phyloP scores from a whole-genome alignment of 2,797 vertebrate genomes.

The Scyliorhinus canicula region DNA sequence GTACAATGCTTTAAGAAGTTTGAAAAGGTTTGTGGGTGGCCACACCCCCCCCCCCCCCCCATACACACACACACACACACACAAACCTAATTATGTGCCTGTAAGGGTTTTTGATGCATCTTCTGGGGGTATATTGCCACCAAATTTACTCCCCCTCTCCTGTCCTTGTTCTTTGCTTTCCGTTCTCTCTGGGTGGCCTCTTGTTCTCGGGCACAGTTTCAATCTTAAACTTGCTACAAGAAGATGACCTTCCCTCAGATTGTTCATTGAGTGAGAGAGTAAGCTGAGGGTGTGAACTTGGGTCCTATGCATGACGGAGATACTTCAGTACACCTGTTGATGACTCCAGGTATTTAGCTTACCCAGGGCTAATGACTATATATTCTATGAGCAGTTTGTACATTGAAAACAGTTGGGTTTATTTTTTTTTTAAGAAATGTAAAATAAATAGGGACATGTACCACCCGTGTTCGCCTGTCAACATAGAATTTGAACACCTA shows the following conservation, averaged over 20 bases:
- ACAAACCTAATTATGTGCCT: neutral
- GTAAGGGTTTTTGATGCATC: neutral
- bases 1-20: neutral
- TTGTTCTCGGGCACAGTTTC: neutral
- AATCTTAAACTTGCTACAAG: too few species aligned
- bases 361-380: neutral
- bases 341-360: neutral
- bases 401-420: neutral
- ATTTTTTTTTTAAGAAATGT: neutral
- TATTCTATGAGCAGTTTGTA: neutral
- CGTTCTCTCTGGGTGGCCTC: neutral
- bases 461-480: neutral
- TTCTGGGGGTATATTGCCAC: neutral
- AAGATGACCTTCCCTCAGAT: neutral
- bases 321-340: too few species aligned
- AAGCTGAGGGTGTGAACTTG: neutral
- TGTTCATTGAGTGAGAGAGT: neutral
- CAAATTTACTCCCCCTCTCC: too few species aligned
- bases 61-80: too few species aligned
- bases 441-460: neutral
- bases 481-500: too few species aligned
- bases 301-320: neutral
- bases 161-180: neutral
- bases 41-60: neutral
- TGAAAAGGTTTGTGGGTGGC: neutral